Percentiles rank a stretch among this genome's conserved stretches.
These are phyloP conservation scores for Apotomis turbidana DNA, from an alignment of 2,888 invertebrate genomes.

Conservation along the genomic window DNA sequence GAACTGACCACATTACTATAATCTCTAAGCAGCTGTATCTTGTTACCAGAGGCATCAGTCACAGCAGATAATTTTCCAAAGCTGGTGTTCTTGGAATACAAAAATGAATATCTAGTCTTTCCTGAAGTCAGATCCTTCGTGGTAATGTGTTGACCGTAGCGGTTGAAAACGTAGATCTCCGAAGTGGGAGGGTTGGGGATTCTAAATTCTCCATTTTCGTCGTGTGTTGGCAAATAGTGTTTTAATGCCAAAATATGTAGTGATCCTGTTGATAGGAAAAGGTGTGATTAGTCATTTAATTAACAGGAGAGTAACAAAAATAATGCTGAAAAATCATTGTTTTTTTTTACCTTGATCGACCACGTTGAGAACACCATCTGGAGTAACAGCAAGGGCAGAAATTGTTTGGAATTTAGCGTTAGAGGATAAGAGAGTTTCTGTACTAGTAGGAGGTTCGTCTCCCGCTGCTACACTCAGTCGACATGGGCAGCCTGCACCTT, in stretches of 20 bases:
- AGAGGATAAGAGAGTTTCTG: slow-evolving; percentile 93
- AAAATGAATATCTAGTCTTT: slow-evolving; percentile 96
- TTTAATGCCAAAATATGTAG: slow-evolving; percentile 93
- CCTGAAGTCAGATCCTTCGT: slow-evolving; percentile 98
- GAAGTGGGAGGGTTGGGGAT: slow-evolving; percentile 97
- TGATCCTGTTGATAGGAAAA: slow-evolving; percentile 79
- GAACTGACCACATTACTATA: slow-evolving; percentile 96
- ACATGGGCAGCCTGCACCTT: slow-evolving; percentile 78
- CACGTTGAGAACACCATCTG: slow-evolving; percentile 97
- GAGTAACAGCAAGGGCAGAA: slow-evolving; percentile 95
- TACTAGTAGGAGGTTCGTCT: slow-evolving; percentile 89
- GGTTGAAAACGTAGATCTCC: slow-evolving; percentile 96
- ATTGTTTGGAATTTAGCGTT: slow-evolving; percentile 95
- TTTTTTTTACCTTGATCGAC: slow-evolving; percentile 92
- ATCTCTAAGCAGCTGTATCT: slow-evolving; percentile 95
- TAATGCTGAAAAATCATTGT: neutral
- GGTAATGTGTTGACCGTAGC: slow-evolving; percentile 97
- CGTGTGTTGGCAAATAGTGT: slow-evolving; percentile 93
- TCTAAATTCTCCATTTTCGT: slow-evolving; percentile 95
- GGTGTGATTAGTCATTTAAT: neutral
- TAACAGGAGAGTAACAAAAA: neutral
- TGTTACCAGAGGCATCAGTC: slow-evolving; percentile 96
- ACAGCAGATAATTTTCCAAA: slow-evolving; percentile 97
- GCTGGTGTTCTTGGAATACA: slow-evolving; percentile 98
- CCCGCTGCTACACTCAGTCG: slow-evolving; percentile 81